Percentiles rank a stretch among this genome's conserved stretches.
These are phyloP conservation scores for Apis mellifera DNA, from an alignment of 1,140 invertebrate species.

Conservation along the genomic window DNA sequence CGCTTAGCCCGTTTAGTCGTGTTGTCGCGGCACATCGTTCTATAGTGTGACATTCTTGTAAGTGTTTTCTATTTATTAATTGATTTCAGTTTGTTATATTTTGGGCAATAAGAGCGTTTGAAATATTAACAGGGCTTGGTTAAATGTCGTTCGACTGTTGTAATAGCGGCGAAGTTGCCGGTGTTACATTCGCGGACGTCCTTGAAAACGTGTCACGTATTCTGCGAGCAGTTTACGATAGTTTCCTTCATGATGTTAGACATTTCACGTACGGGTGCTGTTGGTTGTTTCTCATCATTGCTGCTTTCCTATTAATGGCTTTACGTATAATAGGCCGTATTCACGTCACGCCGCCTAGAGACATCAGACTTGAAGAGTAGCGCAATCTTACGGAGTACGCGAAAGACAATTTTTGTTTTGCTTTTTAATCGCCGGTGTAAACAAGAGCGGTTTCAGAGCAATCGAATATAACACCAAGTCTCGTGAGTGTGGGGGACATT, in stretches of 20 bases:
- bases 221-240: constrained; percentile 28
- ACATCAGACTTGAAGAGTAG: constrained; percentile 35
- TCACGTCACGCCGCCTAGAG: constrained; percentile 36
- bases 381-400: constrained; percentile 25
- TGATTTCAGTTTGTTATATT: not conserved
- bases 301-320: not conserved
- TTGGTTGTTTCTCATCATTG: not conserved
- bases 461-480: not conserved
- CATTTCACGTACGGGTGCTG: not conserved
- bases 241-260: not conserved
- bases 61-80: not conserved
- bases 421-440: constrained; percentile 25
- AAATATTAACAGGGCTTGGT: not conserved
- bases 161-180: constrained; percentile 60
- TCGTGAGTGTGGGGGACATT: not conserved
- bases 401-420: constrained; percentile 21
- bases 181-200: constrained; percentile 60
- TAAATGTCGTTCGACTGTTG: constrained; percentile 75
- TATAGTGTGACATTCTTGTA: constrained; percentile 4
- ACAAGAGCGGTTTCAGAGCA: not conserved
- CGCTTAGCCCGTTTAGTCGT: constrained; percentile 44
- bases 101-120: not conserved
- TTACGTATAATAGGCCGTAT: constrained; percentile 17
- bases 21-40: constrained; percentile 23
- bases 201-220: constrained; percentile 36